Conservation (phyloP, 2,888 invertebrate genomes). For the Neoaliturus tenellus region DNA sequence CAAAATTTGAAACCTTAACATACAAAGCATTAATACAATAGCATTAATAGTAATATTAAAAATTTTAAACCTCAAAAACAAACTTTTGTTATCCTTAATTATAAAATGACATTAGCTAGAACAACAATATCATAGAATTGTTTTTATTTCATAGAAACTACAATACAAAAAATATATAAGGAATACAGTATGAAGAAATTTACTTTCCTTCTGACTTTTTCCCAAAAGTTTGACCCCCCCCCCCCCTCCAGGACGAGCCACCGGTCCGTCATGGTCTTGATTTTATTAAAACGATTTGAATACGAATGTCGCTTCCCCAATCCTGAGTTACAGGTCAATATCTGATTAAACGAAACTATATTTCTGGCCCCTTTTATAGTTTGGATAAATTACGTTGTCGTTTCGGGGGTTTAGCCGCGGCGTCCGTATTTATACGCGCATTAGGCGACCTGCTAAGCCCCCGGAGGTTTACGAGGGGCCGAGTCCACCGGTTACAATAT, state of each 20-base stretch:
- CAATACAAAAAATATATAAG: no score
- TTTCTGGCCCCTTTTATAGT: constrained; percentile 15
- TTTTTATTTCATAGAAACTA: background rate
- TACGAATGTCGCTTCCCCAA: background rate
- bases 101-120: no score
- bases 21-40: no score
- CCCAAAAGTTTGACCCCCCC: background rate
- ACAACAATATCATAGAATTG: no score
- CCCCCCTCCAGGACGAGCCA: background rate
- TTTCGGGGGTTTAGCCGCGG: constrained; percentile 20
- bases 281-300: constrained; percentile 35
- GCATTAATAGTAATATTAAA: no score
- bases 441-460: background rate
- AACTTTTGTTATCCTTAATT: no score
- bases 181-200: no score
- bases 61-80: no score
- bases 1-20: no score
- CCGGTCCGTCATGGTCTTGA: background rate
- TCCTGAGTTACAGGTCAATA: constrained; percentile 33
- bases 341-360: constrained; percentile 32
- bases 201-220: no score
- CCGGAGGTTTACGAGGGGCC: background rate
- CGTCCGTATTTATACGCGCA: background rate
- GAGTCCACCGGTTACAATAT: constrained; percentile 12
- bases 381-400: constrained; percentile 31